Conservation (phyloP, 2,113 vertebrate genomes). For the Corythornis vintsioides region DNA sequence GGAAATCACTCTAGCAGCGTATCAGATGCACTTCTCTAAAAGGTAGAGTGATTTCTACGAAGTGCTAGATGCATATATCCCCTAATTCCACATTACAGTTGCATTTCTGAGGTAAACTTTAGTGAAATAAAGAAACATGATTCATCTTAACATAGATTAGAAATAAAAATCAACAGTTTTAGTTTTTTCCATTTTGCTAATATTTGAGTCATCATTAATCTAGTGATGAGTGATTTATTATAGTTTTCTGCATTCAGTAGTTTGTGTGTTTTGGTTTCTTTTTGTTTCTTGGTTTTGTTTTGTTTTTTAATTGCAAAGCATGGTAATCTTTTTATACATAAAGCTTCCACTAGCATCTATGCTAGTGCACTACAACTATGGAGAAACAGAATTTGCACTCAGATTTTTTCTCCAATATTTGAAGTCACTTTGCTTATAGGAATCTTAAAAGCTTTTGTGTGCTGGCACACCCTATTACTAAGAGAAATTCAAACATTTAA, state of each 20-base stretch:
- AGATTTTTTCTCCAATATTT: background rate
- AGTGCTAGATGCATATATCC: background rate
- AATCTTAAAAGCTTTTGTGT: background rate
- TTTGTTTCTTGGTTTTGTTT: background rate
- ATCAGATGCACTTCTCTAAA: background rate
- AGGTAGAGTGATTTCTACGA: background rate
- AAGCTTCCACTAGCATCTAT: background rate
- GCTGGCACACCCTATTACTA: background rate
- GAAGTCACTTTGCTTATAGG: background rate
- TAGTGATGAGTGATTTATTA: background rate
- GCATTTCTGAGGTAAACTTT: background rate
- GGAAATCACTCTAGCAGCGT: background rate
- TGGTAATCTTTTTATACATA: background rate
- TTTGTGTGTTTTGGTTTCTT: background rate
- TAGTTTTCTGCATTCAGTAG: background rate
- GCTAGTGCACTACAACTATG: background rate
- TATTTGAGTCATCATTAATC: background rate
- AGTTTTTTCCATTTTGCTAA: background rate
- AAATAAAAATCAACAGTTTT: background rate
- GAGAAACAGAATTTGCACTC: background rate
- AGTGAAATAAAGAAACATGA: background rate
- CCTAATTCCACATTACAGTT: background rate
- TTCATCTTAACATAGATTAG: background rate
- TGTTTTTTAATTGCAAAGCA: background rate
- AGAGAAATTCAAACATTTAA: background rate